Evolutionary conservation across 2,113 vertebrate species (phyloP).

Genomic region (Euleptes europaea): DNA sequence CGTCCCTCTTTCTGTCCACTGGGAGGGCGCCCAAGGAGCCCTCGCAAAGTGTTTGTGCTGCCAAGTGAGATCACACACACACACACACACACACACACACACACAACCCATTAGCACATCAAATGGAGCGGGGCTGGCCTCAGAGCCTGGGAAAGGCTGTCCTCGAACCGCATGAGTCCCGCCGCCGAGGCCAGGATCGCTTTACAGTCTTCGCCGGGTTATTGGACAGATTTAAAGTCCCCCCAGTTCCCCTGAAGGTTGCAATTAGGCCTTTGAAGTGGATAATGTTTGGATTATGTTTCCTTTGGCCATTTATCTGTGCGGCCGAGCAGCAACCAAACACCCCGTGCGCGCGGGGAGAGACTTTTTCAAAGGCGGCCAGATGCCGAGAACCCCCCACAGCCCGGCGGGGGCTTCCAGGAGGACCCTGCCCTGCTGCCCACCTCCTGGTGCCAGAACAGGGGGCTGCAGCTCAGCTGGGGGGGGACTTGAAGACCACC

Average conservation of each 20-base stretch:
- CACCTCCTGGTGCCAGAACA: too few relatives aligned
- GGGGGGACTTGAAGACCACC: too few relatives aligned
- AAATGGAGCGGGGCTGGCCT: conserved; percentile 55
- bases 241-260: conserved; percentile 64
- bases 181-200: conserved; percentile 62
- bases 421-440: not conserved
- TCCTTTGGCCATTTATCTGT: conserved; percentile 76
- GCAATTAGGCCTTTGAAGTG: conserved; percentile 74
- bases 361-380: not conserved
- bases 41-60: conserved; percentile 51
- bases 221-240: conserved; percentile 68
- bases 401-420: not conserved
- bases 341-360: conserved; percentile 17
- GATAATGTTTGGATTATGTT: conserved; percentile 75
- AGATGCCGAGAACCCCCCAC: not conserved
- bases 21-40: not conserved
- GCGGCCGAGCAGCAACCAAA: conserved; percentile 54
- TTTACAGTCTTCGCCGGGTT: conserved; percentile 69
- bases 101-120: conserved; percentile 66
- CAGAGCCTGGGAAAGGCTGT: conserved; percentile 68
- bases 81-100: conserved; percentile 24
- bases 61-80: conserved; percentile 46
- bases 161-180: conserved; percentile 64
- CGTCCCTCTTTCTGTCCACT: not conserved
- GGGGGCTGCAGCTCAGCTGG: not conserved